Base-by-base conservation (phyloP, 2,113 vertebrate genomes). In the Lepus americanus region DNA sequence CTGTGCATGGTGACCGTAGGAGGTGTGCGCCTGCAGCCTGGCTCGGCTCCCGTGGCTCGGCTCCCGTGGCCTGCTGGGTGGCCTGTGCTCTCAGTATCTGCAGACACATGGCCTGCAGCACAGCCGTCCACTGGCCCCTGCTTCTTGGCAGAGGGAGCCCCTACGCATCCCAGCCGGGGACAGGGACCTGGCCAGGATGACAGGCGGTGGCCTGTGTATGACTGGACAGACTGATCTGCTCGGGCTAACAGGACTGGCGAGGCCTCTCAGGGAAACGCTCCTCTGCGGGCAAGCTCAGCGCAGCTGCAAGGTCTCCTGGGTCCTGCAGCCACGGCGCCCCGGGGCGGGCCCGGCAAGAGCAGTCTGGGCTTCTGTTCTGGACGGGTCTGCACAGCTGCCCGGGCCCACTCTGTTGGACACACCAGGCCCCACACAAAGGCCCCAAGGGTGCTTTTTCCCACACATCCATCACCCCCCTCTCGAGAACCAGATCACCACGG, bases 61-160 rank as follows among this genome's bases (percentile, higher is more conserved):
- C 27, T 20, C 53, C 3, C n/a, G 27, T 7, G 9, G 19, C 17
- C 53, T n/a, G 36, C n/a, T 25, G 20, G 12, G 19, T 5, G 4
- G 39, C 13, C 2, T 16, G 6, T 25, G 39, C 17, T 36, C 5
- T 61, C 4, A 4, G 23, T 1, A 39, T 20, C 9, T 23, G 74
- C 3, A 81, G 49, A 77, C 0, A 3, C 6, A 1, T 0, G 0
- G 10, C 39, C 69, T 31, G 39, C 23, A 36, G 10, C 16, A 25
- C 3, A 27, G 53, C 78, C 31, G 39, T 23, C 63, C 36, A 5
- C 73, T 66, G 31, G 33, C 22, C 78, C 55, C 39, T 25, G 29
- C 19, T 51, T 20, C 27, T 39, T 36, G 51, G 11, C 53, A 9
- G n/a, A 33, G 33, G 33, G 23, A 20, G 25, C 36, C 27, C 63